These are phyloP conservation scores for Tribolium castaneum DNA, from an alignment of 1,140 invertebrate species.

Conservation along the genomic window DNA sequence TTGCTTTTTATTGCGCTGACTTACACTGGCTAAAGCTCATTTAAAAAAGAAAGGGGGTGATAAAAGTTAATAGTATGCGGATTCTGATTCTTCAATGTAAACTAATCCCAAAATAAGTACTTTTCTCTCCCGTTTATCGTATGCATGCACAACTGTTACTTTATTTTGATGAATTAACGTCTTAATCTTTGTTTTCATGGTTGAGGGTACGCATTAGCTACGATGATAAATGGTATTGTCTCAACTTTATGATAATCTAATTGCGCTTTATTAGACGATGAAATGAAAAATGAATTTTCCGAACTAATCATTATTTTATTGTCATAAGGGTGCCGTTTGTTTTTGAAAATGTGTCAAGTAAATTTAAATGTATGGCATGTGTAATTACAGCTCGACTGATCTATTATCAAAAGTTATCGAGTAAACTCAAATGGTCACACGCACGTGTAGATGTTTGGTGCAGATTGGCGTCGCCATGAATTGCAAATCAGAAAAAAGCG, in stretches of 20 bases:
- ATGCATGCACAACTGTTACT: neutral
- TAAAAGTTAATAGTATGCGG: neutral
- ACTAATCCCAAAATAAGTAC: neutral
- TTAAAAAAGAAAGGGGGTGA: neutral
- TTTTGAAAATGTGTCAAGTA: constrained; percentile 13
- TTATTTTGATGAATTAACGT: neutral
- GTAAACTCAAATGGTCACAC: constrained; percentile 35
- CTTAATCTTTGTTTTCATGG: constrained; percentile 9
- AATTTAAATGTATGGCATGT: constrained; percentile 27
- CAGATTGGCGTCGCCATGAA: constrained; percentile 15
- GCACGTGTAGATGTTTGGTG: constrained; percentile 34
- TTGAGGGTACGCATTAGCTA: neutral
- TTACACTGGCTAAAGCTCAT: neutral
- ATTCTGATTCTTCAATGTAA: neutral
- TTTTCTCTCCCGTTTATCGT: neutral
- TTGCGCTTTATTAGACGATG: neutral
- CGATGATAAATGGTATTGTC: constrained; percentile 10
- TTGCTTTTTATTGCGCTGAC: neutral
- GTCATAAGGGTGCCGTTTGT: neutral
- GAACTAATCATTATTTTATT: neutral
- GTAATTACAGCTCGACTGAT: constrained; percentile 17
- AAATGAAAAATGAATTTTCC: constrained; percentile 8
- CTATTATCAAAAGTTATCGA: constrained; percentile 29
- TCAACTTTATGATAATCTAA: constrained; percentile 11
- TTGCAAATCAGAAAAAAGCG: constrained; percentile 36